Evolutionary conservation across 1,140 invertebrate genomes (phyloP).

Genomic region (Pachypeltis micranthus): DNA sequence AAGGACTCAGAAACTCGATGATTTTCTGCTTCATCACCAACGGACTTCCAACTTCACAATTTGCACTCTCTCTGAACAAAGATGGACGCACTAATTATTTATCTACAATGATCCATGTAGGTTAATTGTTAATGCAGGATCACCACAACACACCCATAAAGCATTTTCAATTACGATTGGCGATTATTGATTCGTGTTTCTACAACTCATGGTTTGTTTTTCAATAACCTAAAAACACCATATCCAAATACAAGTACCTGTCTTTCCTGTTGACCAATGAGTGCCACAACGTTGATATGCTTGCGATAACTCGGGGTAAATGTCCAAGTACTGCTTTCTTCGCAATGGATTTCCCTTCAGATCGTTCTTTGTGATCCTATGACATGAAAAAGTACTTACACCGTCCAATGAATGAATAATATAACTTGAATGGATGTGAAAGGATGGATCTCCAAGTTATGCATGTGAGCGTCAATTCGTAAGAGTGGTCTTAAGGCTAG

Average conservation of each 20-base stretch:
- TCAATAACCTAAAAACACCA: not conserved
- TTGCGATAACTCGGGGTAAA: constrained; percentile 68
- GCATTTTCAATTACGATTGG: no score
- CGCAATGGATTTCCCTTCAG: constrained; percentile 40
- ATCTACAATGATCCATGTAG: not conserved
- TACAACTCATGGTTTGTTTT: no score
- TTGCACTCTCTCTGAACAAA: constrained; percentile 28
- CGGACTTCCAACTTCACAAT: constrained; percentile 43
- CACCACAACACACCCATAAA: no score
- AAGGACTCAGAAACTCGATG: constrained; percentile 73
- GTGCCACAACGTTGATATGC: constrained; percentile 69
- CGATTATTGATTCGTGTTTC: no score
- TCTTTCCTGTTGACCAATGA: constrained; percentile 44
- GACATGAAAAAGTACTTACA: not conserved
- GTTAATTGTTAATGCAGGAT: no score
- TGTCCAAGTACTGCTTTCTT: constrained; percentile 63
- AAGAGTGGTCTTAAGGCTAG: no score
- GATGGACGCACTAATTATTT: not conserved
- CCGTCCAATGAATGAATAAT: not conserved
- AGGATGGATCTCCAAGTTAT: no score
- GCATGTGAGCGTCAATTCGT: no score
- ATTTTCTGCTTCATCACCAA: constrained; percentile 64
- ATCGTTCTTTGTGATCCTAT: constrained; percentile 22
- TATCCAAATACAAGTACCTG: constrained; percentile 31
- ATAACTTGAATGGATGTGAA: not conserved